Percentiles rank a stretch among this genome's conserved stretches.
phyloP scores from a whole-genome alignment of 2,797 vertebrate species.

The Acanthopagrus latus region DNA sequence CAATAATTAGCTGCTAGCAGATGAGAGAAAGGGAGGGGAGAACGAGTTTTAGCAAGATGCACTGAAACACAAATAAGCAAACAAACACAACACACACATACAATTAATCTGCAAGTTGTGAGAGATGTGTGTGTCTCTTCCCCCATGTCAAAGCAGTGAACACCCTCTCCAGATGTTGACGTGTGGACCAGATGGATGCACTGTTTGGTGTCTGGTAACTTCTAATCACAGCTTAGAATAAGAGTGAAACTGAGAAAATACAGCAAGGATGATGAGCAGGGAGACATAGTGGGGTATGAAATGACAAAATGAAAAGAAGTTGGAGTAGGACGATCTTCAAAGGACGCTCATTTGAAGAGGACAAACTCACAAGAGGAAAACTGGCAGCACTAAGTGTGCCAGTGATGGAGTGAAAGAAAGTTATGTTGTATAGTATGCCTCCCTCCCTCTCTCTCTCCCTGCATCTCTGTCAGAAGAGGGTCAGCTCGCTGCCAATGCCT shows the following conservation, averaged over 20 bases:
- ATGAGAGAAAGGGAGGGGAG: constrained; percentile 35
- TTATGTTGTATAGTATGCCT: background rate
- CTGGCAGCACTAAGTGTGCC: constrained; percentile 6
- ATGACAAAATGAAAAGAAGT: constrained; percentile 36
- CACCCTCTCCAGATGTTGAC: constrained; percentile 72
- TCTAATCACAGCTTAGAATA: constrained; percentile 63
- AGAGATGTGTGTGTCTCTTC: constrained; percentile 43
- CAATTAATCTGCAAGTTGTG: constrained; percentile 50
- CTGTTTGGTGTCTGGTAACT: constrained; percentile 61
- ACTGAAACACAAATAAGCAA: constrained; percentile 56
- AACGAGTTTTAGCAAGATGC: constrained; percentile 47
- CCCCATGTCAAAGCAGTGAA: constrained; percentile 56
- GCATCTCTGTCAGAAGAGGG: constrained; percentile 29
- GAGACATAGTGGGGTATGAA: constrained; percentile 20
- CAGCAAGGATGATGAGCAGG: constrained; percentile 3
- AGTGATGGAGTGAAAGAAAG: constrained; percentile 1
- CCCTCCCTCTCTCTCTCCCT: background rate
- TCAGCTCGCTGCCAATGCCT: constrained; percentile 45
- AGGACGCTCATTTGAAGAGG: constrained; percentile 37
- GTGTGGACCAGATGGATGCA: constrained; percentile 69
- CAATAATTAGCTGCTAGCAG: constrained; percentile 81
- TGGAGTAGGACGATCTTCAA: constrained; percentile 18
- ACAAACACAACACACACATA: constrained; percentile 49
- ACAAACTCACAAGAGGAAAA: constrained; percentile 16
- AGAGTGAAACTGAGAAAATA: constrained; percentile 42